Conservation (phyloP, 92 coral and sea anemone genomes). For the Desmophyllum pertusum region DNA sequence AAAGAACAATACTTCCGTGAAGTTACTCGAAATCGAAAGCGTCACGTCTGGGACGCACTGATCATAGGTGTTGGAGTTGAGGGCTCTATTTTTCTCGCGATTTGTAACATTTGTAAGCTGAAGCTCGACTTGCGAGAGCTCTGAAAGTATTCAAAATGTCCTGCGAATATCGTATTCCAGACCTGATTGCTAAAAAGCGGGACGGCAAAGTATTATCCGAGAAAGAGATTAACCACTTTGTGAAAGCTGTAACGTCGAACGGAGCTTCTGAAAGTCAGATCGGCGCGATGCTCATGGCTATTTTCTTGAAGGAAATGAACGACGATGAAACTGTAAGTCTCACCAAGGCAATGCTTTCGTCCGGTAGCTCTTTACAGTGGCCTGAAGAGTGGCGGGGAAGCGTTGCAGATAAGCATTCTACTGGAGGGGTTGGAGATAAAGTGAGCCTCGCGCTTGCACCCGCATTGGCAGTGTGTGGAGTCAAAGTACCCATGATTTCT, state of each 20-base stretch:
- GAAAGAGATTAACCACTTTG: constrained; percentile 71
- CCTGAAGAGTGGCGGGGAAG: constrained; percentile 84
- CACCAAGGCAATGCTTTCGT: constrained; percentile 82
- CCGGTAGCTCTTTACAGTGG: constrained; percentile 82
- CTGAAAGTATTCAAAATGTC: constrained; percentile 21
- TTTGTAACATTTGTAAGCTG: neutral
- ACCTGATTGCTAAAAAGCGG: constrained; percentile 79
- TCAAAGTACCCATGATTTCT: constrained; percentile 97
- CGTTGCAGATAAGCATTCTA: constrained; percentile 92
- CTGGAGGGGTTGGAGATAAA: constrained; percentile 98
- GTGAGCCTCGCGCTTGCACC: constrained; percentile 90
- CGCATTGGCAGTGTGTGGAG: constrained; percentile 84
- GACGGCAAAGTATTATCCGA: constrained; percentile 73
- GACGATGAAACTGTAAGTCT: constrained; percentile 78
- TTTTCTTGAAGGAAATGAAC: constrained; percentile 82
- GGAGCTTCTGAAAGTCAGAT: constrained; percentile 73
- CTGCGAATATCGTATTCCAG: constrained; percentile 45
- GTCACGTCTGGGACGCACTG: neutral
- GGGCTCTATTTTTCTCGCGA: neutral
- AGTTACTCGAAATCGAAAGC: neutral
- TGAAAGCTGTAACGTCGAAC: constrained; percentile 56
- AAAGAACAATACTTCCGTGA: neutral
- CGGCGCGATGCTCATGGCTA: constrained; percentile 98
- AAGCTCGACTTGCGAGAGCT: neutral
- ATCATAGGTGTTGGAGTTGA: neutral